Evolutionary conservation across 2,888 invertebrate genomes (phyloP).

Genomic region (Ochlodes sylvanus): DNA sequence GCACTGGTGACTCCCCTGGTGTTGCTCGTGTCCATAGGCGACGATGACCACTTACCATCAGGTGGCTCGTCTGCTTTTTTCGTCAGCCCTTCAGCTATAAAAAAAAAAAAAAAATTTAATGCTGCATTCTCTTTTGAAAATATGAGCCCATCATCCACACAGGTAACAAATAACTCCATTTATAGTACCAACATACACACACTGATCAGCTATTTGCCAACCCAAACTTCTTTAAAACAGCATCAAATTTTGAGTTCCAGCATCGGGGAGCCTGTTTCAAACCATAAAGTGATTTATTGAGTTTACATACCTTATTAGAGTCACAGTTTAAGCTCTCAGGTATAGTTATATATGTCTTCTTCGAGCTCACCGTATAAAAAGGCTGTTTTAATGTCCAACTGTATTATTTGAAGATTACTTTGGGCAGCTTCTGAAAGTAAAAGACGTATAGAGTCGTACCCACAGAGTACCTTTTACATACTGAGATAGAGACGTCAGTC

Average conservation of each 20-base stretch:
- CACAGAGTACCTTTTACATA: too few species aligned
- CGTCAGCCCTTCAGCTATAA: too few species aligned
- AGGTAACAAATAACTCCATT: slow-evolving; percentile 32
- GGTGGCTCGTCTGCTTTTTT: too few species aligned
- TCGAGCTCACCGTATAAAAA: slow-evolving; percentile 44
- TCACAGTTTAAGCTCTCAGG: slow-evolving; percentile 42
- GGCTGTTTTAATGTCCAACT: slow-evolving; percentile 47
- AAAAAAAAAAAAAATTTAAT: too few species aligned
- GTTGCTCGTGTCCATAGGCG: too few species aligned
- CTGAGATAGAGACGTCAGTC: too few species aligned
- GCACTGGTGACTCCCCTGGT: too few species aligned
- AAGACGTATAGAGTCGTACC: slow-evolving; percentile 45
- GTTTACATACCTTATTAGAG: slow-evolving; percentile 41
- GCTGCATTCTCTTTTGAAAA: slow-evolving; percentile 21
- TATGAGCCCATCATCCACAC: slow-evolving; percentile 43
- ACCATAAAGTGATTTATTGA: slow-evolving; percentile 42
- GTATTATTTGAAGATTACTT: slow-evolving; percentile 39
- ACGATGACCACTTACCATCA: too few species aligned
- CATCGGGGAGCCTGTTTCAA: slow-evolving; percentile 45
- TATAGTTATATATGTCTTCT: slow-evolving; percentile 44
- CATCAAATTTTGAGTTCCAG: slow-evolving; percentile 45
- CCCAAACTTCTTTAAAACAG: slow-evolving; percentile 30
- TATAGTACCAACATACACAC: slow-evolving; percentile 42
- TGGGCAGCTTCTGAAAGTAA: slow-evolving; percentile 43
- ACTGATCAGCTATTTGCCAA: slow-evolving; percentile 40